Conservation (phyloP, 2,113 vertebrate genomes). For the Solenodon paradoxus region DNA sequence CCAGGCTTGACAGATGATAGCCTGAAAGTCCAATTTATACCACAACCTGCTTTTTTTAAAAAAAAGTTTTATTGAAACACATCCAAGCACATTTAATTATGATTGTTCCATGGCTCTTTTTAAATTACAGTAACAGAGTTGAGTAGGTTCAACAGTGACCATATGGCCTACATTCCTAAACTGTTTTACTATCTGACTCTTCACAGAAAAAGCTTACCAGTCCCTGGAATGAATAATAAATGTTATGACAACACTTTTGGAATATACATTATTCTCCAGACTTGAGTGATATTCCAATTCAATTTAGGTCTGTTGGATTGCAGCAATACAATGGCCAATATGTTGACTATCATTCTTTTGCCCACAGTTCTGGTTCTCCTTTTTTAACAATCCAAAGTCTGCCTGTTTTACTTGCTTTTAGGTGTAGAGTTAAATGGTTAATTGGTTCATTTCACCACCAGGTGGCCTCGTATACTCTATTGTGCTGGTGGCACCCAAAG, state of each 20-base stretch:
- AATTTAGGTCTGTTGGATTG: not conserved
- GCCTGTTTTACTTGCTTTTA: slow-evolving; percentile 9
- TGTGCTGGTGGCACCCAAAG: slow-evolving; percentile 48
- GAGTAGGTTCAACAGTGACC: not conserved
- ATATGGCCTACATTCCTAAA: not conserved
- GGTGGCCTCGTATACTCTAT: slow-evolving; percentile 82
- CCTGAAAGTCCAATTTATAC: not conserved
- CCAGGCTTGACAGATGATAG: not conserved
- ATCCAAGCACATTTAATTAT: not conserved
- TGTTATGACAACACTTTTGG: not conserved
- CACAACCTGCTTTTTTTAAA: not conserved
- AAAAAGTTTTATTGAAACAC: slow-evolving; percentile 59
- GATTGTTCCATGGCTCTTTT: not conserved
- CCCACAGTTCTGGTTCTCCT: not conserved
- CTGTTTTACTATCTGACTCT: not conserved
- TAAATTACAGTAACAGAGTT: not conserved
- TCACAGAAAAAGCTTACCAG: not conserved
- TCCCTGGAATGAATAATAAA: not conserved
- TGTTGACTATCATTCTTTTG: slow-evolving; percentile 1
- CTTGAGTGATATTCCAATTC: not conserved
- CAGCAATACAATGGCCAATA: not conserved
- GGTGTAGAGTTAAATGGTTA: slow-evolving; percentile 47
- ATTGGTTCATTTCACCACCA: slow-evolving; percentile 82
- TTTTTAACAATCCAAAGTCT: not conserved
- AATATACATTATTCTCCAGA: not conserved